Conservation (phyloP, 2,888 invertebrate species). For the Villa cingulata region DNA sequence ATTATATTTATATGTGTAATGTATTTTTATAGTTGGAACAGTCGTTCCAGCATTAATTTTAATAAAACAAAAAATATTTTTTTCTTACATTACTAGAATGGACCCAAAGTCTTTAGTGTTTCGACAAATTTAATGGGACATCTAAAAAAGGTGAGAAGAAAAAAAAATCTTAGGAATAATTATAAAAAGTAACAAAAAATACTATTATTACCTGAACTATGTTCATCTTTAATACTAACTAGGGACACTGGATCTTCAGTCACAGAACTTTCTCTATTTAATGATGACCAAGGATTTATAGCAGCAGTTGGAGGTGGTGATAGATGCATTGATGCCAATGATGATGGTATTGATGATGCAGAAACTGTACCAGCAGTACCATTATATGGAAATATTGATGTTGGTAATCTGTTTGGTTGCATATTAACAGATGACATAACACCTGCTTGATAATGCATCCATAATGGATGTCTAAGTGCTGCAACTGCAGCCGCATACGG, state of each 20-base stretch:
- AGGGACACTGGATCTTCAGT: conserved; percentile 25
- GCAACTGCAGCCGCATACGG: conserved; percentile 33
- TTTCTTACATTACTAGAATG: conserved; percentile 22
- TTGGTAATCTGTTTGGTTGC: conserved; percentile 34
- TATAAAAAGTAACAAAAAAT: neutral
- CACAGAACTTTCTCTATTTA: conserved; percentile 10
- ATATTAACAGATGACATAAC: conserved; percentile 20
- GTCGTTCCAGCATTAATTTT: conserved; percentile 7
- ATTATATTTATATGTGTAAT: conserved; percentile 5
- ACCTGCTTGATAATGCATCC: conserved; percentile 40
- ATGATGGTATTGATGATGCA: conserved; percentile 24
- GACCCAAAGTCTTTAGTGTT: conserved; percentile 44
- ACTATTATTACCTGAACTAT: conserved; percentile 31
- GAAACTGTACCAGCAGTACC: neutral
- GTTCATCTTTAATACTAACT: conserved; percentile 36
- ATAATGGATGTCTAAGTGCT: conserved; percentile 38
- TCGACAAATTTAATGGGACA: conserved; percentile 80
- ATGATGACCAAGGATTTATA: conserved; percentile 7
- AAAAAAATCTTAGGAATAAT: neutral
- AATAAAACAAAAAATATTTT: neutral
- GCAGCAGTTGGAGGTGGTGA: conserved; percentile 7
- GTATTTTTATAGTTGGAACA: conserved; percentile 8
- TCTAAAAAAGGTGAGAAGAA: conserved; percentile 40
- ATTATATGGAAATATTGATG: conserved; percentile 26
- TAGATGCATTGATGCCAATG: conserved; percentile 21